phyloP scores from a whole-genome alignment of 1,140 invertebrate genomes.

The Penaeus vannamei region DNA sequence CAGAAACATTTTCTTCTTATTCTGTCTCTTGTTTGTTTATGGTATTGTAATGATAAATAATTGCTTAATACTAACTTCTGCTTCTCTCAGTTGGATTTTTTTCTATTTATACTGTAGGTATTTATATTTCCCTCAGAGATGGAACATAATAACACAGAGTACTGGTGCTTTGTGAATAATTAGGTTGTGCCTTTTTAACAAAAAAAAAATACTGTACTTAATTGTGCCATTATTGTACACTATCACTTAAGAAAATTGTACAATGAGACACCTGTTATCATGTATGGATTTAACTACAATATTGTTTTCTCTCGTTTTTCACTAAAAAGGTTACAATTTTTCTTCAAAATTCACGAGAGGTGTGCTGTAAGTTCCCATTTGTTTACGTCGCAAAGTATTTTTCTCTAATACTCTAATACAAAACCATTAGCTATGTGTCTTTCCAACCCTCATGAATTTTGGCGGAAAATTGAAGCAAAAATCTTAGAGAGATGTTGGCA shows the following conservation, averaged over 20 bases:
- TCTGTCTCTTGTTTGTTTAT: constrained; percentile 4
- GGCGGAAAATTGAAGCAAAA: no score
- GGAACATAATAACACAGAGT: constrained; percentile 20
- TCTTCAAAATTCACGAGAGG: no score
- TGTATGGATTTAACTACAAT: not conserved
- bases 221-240: constrained; percentile 57
- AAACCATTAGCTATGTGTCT: no score
- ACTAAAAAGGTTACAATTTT: no score
- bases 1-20: not conserved
- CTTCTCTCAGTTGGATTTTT: constrained; percentile 55
- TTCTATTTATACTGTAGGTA: constrained; percentile 51
- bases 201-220: constrained; percentile 49
- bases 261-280: constrained; percentile 32
- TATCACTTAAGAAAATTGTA: constrained; percentile 45
- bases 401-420: no score
- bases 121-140: constrained; percentile 51
- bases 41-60: constrained; percentile 37
- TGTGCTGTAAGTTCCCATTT: no score
- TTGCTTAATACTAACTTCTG: constrained; percentile 60
- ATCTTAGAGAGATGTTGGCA: no score
- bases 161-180: constrained; percentile 39
- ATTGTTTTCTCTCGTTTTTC: not conserved
- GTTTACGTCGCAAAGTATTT: no score
- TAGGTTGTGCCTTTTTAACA: constrained; percentile 56
- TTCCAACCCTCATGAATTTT: no score